Evolutionary conservation across 2,113 vertebrate species (phyloP), one percentile per base, ranked within the genome.

Genomic region (Ctenodactylus gundi): DNA sequence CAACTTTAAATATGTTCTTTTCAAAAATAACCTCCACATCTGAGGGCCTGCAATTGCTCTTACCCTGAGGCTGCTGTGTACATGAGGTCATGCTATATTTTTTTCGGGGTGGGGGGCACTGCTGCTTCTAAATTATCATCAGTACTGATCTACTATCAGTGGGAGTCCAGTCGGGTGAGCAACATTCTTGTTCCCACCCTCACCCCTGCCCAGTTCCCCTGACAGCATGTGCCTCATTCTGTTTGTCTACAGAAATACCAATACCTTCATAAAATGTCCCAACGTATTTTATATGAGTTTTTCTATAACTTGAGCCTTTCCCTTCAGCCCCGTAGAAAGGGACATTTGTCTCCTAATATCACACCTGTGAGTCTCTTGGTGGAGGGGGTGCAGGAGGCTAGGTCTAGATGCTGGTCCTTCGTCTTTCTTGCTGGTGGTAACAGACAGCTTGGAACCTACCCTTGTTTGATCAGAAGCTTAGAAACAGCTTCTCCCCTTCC

Each of bases 241-340:
- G 7, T 78, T 82, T 49, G 49, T 55, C 60, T 78, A 7, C 20
- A 41, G 85, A 95, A 95, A 91, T 76, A 92, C 91, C 75, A 49
- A 80, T 75, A 91, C 68, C 57, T 93, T 93, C 53, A 73, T 91
- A 83, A 86, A 94, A 39, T 29, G 46, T 86, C 76, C 58, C 58
- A 58, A 94, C 90, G 27, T 92, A 51, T 95, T 97, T 96, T 92
- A 94, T 46, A 80, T 86, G 57, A 67, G n/a, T 87, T 86, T 58
- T n/a, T 8, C 17, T 87, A 9, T 95, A 95, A 93, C 93, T 97
- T 95, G 96, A 94, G 39, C 7, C 18, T 83, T 68, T 93, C 78
- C 70, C 83, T 93, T 49, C 7, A 93, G 81, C 57, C 41, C 93
- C 62, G 44, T 41, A 51, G 90, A 92, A 83, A 95, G 90, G 87